Evolutionary conservation across 1,140 invertebrate genomes (phyloP), one percentile per base, ranked within the genome.

Genomic region (Archivesica marissinica): DNA sequence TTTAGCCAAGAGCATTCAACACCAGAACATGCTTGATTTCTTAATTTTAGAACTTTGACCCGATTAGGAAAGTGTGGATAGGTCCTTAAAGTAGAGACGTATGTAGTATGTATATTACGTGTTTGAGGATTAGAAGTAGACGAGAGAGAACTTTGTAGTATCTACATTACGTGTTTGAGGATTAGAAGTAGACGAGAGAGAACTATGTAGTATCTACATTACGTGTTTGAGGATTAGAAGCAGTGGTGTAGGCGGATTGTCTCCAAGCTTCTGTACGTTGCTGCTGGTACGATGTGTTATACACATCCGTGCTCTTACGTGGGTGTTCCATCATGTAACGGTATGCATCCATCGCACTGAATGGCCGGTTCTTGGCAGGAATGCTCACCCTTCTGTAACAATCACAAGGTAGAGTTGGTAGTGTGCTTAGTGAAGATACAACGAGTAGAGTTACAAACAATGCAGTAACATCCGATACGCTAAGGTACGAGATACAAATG

Each of bases 271-370:
- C 82, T 23, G 56, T 85, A 52, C 82, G 70, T 33, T 85, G 82
- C 20, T 85, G 54, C 44, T 85, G 82, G 72, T 85, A 85, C 28
- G 82, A 76, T n/a, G 82, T 76, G 74, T 85, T 85, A 77, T 38
- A 85, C 59, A 85, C 30, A 39, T 85, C 82, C 28, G 39, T 44
- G 15, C 25, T 44, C 61, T 76, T 85, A 66, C 82, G 82, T 30
- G 82, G 82, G 56, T 85, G 82, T 33, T 85, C 70, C 25, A 85
- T 28, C 28, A 85, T 85, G 82, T 85, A 85, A n/a, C 74, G 72
- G 35, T 85, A 85, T 0, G 82, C 82, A 50, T 85, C 82, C 82
- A 85, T 85, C 2, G 82, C 82, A 77, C 82, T 85, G 44, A 76
- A 85, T 38, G 82, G 82, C 4, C 82, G 70, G 41, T 77, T 85